These are phyloP conservation scores for Colistium nudipinnis DNA, from an alignment of 2,113 vertebrate species.

Conservation along the genomic window DNA sequence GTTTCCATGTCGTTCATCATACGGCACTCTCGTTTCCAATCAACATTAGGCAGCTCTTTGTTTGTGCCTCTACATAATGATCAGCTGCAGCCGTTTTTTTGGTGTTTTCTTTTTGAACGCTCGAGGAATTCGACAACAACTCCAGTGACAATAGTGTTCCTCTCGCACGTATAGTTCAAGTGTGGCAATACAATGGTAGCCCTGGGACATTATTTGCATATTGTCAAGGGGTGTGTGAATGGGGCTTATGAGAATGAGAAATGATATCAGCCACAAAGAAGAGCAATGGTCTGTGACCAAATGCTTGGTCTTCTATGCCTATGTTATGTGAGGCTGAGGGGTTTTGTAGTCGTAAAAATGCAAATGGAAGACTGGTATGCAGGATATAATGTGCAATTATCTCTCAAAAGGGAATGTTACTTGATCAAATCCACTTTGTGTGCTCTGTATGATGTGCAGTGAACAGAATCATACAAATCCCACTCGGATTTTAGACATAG, in stretches of 20 bases:
- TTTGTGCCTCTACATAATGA: slow-evolving; percentile 33
- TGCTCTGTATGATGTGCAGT: slow-evolving; percentile 49
- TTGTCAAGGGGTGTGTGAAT: slow-evolving; percentile 65
- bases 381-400: slow-evolving; percentile 67
- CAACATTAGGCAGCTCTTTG: slow-evolving; percentile 45
- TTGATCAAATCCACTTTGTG: slow-evolving; percentile 44
- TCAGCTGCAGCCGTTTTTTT: slow-evolving; percentile 39
- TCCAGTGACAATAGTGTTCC: slow-evolving; percentile 36
- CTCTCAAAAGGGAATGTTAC: slow-evolving; percentile 43
- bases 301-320: slow-evolving; percentile 64
- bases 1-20: slow-evolving; percentile 43
- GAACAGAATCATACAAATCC: slow-evolving; percentile 27
- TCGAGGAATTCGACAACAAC: slow-evolving; percentile 54
- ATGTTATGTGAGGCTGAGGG: slow-evolving; percentile 63
- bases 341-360: slow-evolving; percentile 71
- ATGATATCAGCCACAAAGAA: slow-evolving; percentile 69
- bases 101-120: slow-evolving; percentile 43
- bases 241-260: slow-evolving; percentile 67
- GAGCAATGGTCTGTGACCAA: slow-evolving; percentile 74
- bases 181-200: slow-evolving; percentile 55
- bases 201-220: slow-evolving; percentile 75
- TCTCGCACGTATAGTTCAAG: slow-evolving; percentile 52
- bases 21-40: slow-evolving; percentile 28
- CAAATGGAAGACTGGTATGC: slow-evolving; percentile 59
- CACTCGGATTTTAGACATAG: slow-evolving; percentile 14